Evolutionary conservation across 2,113 vertebrate genomes (phyloP).

Genomic region (Sorex araneus): DNA sequence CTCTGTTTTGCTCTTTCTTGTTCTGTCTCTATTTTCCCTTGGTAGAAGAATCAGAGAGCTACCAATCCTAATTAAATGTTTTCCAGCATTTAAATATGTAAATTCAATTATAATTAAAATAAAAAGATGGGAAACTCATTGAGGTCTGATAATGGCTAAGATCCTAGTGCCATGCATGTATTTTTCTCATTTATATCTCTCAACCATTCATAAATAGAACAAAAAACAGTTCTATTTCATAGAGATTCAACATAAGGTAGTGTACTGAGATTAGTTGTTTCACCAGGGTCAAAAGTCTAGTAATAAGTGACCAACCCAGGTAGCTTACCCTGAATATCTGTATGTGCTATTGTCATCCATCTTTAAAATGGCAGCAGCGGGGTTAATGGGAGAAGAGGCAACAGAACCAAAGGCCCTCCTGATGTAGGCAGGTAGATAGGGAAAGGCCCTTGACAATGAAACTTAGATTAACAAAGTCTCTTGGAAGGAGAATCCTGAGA

Average conservation of each 20-base stretch:
- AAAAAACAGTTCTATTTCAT: no score
- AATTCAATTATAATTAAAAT: constrained; percentile 47
- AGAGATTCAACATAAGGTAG: background rate
- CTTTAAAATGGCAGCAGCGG: background rate
- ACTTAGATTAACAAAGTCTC: no score
- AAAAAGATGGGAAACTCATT: background rate
- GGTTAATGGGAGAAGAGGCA: background rate
- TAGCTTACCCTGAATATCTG: background rate
- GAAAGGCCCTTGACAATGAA: no score
- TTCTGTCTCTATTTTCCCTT: no score
- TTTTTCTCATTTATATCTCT: background rate
- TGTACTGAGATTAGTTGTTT: constrained; percentile 34
- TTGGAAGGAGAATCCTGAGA: no score
- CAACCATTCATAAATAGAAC: background rate
- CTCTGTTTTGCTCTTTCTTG: background rate
- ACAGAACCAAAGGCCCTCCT: background rate
- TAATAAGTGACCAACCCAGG: background rate
- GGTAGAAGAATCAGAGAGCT: background rate
- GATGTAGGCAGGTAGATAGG: no score
- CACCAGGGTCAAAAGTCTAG: background rate
- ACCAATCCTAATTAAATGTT: background rate
- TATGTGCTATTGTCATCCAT: background rate
- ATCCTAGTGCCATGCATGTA: background rate
- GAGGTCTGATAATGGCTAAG: background rate
- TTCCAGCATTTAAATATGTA: background rate